phyloP scores from a whole-genome alignment of 2,888 invertebrate genomes.

The Brachypalpus laphriformis region DNA sequence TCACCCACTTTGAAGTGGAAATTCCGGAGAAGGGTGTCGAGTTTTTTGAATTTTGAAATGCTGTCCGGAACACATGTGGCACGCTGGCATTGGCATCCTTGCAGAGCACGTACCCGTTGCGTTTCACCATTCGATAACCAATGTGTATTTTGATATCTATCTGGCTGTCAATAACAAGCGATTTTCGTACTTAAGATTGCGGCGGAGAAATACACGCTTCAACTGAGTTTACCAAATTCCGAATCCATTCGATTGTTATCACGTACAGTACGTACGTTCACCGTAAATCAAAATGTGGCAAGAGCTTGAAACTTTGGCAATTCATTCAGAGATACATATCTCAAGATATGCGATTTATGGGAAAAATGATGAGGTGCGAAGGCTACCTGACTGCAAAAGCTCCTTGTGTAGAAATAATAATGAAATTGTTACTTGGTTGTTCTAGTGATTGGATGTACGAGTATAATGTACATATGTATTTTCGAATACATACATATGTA shows the following conservation, averaged over 20 bases:
- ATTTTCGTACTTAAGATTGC: neutral
- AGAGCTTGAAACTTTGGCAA: neutral
- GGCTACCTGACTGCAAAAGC: neutral
- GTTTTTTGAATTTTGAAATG: conserved; percentile 11
- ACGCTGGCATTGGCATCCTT: neutral
- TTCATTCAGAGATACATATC: neutral
- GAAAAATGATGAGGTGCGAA: neutral
- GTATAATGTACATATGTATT: too few relatives aligned
- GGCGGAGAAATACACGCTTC: neutral
- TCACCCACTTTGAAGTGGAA: neutral
- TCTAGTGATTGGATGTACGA: too few relatives aligned
- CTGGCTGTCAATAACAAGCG: conserved; percentile 22
- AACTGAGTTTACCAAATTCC: neutral
- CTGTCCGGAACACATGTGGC: conserved; percentile 7
- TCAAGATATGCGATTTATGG: neutral
- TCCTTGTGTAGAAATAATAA: neutral
- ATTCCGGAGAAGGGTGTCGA: neutral
- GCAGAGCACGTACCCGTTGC: neutral
- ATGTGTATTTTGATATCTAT: neutral
- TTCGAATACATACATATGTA: too few relatives aligned
- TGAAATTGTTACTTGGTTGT: neutral
- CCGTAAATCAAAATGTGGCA: conserved; percentile 25
- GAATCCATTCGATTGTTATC: conserved; percentile 29
- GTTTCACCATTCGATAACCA: neutral
- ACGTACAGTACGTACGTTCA: conserved; percentile 6